Base-by-base conservation (phyloP, 2,888 invertebrate species). In the Ctena decussata region DNA sequence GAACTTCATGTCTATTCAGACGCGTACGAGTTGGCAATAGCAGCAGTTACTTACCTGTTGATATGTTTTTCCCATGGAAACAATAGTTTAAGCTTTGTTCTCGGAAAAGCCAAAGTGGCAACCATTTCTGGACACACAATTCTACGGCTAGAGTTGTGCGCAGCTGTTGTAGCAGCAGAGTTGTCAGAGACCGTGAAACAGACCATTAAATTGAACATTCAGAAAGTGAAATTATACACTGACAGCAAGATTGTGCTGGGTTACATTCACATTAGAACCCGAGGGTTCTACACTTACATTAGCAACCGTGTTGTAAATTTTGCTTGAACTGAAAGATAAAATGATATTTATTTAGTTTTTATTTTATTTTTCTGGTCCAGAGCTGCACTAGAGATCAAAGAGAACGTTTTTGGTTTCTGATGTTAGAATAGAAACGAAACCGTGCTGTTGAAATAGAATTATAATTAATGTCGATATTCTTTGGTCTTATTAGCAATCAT, bases 51-150 rank as follows among this genome's bases (percentile, higher is more conserved):
- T 27, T 85, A 85, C 72, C 32, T 85, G 27, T 24, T 77, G 21
- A 71, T 39, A 6, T 41, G 6, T 12, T 37, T 24, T n/a, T 8
- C 24, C 0, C 69, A 78, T 49, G 77, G 77, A n/a, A 73, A 53
- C 1, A 15, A 5, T 15, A 15, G 84, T 11, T 12, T 82, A 12
- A 73, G 86, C 1, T 89, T 89, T 53, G 41, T 87, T 11, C 32
- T 90, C 12, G 89, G 90, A 12, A 91, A 91, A 49, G 81, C 86
- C 5, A 91, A 82, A 39, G 72, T 88, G 0, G 84, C 89, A 46
- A 90, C 89, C 12, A 18, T 49, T 0, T 57, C 35, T 18, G 65
- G 89, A 35, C 76, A 82, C 44, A 89, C 89, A 0, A 87, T 90
- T 27, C 87, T 89, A 0, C 65, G 86, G 24, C 75, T 91, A n/a